A percentile compares a stretch with the other conserved stretches of the same genome.
Evolutionary conservation across 2,797 vertebrate genomes (phyloP).

Genomic region (Melanotaenia parkinsoni): DNA sequence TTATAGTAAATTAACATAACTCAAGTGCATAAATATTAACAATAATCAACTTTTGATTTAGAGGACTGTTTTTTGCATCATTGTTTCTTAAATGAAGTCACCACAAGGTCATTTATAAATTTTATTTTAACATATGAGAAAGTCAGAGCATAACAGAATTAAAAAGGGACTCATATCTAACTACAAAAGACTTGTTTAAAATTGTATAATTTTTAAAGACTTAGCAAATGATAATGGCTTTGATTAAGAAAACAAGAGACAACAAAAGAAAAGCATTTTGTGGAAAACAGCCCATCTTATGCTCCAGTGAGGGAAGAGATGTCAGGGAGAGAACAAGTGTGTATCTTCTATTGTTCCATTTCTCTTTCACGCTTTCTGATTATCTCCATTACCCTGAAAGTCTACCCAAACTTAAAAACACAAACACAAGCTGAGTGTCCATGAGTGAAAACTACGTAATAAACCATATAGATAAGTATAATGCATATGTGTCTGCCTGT

Average conservation of each 20-base stretch:
- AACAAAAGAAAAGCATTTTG: conserved; percentile 27
- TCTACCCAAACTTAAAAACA: conserved; percentile 51
- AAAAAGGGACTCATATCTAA: conserved; percentile 17
- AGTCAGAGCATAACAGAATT: conserved; percentile 19
- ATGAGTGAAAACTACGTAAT: conserved; percentile 21
- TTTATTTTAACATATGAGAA: conserved; percentile 36
- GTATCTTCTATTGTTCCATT: conserved; percentile 67
- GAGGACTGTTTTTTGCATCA: conserved; percentile 16
- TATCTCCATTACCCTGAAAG: conserved; percentile 58
- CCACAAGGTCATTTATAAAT: conserved; percentile 35
- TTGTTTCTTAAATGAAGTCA: conserved; percentile 34
- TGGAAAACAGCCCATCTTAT: conserved; percentile 48
- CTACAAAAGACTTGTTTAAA: conserved; percentile 47
- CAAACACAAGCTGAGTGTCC: conserved; percentile 40
- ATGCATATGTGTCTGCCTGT: conserved; percentile 14
- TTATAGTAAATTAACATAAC: too few relatives aligned
- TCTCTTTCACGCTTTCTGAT: conserved; percentile 69
- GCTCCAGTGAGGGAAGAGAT: conserved; percentile 51
- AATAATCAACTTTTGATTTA: neutral
- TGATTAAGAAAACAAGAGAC: conserved; percentile 11
- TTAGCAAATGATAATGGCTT: conserved; percentile 45
- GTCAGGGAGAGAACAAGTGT: conserved; percentile 47
- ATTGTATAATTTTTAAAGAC: conserved; percentile 38
- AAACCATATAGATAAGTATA: conserved; percentile 27
- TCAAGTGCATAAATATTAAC: too few relatives aligned